Conservation (phyloP, 2,888 invertebrate species). For the Archips xylosteana region DNA sequence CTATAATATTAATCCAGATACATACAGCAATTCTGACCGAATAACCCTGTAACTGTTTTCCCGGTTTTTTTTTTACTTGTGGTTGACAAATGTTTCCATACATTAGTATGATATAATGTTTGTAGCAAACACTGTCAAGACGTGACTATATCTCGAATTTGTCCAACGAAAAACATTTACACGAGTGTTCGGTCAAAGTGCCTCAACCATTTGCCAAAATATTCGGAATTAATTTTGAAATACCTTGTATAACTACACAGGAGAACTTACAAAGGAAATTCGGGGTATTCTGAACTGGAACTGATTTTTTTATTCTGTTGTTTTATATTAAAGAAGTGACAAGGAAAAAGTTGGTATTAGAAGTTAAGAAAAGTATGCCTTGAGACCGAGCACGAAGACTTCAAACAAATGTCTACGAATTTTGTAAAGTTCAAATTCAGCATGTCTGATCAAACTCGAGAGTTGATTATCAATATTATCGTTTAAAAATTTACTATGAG, state of each 20-base stretch:
- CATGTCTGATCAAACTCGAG: neutral
- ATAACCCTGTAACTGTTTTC: too few species aligned
- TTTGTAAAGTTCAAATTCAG: conserved; percentile 4
- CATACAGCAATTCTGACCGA: too few species aligned
- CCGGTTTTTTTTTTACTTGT: too few species aligned
- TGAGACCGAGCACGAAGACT: conserved; percentile 28
- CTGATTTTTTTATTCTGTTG: neutral
- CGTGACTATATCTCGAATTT: too few species aligned
- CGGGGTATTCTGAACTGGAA: neutral
- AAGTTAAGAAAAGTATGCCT: neutral
- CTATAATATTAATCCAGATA: too few species aligned
- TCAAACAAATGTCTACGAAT: conserved; percentile 8
- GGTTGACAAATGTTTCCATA: too few species aligned
- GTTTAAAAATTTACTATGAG: neutral
- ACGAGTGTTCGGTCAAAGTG: too few species aligned
- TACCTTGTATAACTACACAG: too few species aligned
- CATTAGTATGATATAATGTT: too few species aligned
- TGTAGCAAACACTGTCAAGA: too few species aligned
- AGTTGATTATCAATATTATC: conserved; percentile 17
- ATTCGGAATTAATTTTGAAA: too few species aligned
- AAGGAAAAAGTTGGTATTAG: neutral
- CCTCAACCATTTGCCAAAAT: neutral
- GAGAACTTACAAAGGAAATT: neutral
- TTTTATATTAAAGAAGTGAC: conserved; percentile 6
- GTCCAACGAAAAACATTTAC: too few species aligned